A percentile compares a stretch with the other conserved stretches of the same genome.
Evolutionary conservation across 2,797 vertebrate species (phyloP).

Genomic region (Microcaecilia unicolor): DNA sequence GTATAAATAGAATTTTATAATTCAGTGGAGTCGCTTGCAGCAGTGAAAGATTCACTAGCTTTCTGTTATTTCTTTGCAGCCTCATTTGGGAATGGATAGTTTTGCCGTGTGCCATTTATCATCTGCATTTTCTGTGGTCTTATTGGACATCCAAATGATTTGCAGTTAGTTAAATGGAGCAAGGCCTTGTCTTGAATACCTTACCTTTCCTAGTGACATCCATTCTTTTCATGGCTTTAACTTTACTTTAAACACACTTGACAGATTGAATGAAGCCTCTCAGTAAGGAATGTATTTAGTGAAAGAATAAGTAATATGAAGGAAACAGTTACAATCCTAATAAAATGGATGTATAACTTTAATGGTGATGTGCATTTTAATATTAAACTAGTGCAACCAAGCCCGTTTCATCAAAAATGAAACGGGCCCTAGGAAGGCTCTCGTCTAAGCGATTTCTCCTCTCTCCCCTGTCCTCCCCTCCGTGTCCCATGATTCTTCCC

Average conservation of each 20-base stretch:
- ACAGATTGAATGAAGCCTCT: conserved; percentile 31
- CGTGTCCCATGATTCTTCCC: too few species aligned
- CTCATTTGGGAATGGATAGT: conserved; percentile 37
- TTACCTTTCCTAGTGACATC: conserved; percentile 19
- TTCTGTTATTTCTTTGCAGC: conserved; percentile 23
- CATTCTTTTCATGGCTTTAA: conserved; percentile 25
- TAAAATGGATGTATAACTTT: too few species aligned
- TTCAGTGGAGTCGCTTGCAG: conserved; percentile 21
- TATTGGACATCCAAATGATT: conserved; percentile 33
- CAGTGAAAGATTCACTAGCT: conserved; percentile 29
- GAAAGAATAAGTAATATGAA: conserved; percentile 12
- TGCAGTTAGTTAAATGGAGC: conserved; percentile 38
- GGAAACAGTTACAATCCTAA: too few species aligned
- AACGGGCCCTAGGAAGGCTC: too few species aligned
- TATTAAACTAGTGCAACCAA: too few species aligned
- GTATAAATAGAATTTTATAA: conserved; percentile 36
- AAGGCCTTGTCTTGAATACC: conserved; percentile 34
- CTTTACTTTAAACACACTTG: conserved; percentile 47
- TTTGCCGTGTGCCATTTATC: conserved; percentile 35
- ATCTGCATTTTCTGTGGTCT: conserved; percentile 31
- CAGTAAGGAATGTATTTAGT: conserved; percentile 19
- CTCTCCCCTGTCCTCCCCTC: too few species aligned
- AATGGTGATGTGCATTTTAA: too few species aligned
- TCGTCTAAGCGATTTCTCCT: too few species aligned
- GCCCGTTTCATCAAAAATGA: too few species aligned